phyloP scores from a whole-genome alignment of 1,140 invertebrate genomes.

The Ceratitis capitata region DNA sequence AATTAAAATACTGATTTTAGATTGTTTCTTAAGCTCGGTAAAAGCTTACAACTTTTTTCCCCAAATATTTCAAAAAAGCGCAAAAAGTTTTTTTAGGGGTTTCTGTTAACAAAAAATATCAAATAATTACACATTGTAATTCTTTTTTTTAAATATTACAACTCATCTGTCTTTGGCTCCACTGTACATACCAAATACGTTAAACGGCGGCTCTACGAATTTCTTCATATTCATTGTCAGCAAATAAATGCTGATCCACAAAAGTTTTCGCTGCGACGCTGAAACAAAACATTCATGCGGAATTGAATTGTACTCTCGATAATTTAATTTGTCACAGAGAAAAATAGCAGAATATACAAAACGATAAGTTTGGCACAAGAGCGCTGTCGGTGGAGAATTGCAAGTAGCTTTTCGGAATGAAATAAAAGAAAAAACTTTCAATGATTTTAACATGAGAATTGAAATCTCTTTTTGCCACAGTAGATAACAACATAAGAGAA shows the following conservation, averaged over 20 bases:
- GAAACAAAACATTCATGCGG: conserved; percentile 62
- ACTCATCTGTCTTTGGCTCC: no score
- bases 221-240: conserved; percentile 59
- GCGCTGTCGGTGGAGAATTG: neutral
- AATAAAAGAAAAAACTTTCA: neutral
- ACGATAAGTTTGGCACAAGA: neutral
- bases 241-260: conserved; percentile 64
- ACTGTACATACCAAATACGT: neutral
- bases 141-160: no score
- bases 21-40: no score
- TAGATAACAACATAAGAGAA: neutral
- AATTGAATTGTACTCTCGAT: conserved; percentile 63
- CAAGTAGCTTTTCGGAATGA: neutral
- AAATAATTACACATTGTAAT: no score
- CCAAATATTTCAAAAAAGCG: no score
- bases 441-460: neutral
- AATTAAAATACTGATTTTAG: no score
- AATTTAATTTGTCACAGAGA: conserved; percentile 61
- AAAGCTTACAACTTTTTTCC: no score
- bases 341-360: conserved; percentile 9
- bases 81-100: no score
- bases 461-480: neutral
- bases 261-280: conserved; percentile 47
- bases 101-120: no score
- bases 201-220: neutral